Evolutionary conservation across 2,113 vertebrate genomes (phyloP).

Genomic region (Microcebus murinus): DNA sequence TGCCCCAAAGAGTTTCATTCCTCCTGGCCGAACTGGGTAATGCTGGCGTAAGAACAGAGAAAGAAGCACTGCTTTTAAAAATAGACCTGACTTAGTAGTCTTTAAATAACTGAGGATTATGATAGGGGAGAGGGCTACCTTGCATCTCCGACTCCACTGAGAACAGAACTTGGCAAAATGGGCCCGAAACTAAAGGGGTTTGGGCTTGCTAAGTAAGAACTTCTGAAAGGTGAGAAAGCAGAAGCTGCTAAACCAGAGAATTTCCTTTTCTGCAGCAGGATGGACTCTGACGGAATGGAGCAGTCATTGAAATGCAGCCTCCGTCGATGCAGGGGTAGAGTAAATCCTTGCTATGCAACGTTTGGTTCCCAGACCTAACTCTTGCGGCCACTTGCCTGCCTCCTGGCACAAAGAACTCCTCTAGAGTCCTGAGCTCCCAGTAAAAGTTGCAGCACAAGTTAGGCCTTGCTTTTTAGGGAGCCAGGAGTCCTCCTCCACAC

Average conservation of each 20-base stretch:
- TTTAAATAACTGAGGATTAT: slow-evolving; percentile 2
- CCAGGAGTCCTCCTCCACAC: not conserved
- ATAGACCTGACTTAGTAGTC: not conserved
- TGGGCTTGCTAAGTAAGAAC: not conserved
- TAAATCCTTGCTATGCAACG: not conserved
- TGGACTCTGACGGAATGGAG: not conserved
- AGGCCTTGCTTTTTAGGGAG: not conserved
- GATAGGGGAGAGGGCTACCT: not conserved
- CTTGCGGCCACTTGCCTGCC: not conserved
- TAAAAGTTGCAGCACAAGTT: not conserved
- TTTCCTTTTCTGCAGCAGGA: not conserved
- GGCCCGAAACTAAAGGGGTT: not conserved
- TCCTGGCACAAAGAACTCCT: not conserved
- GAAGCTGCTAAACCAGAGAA: not conserved
- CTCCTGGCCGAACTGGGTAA: not conserved
- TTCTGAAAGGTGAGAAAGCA: not conserved
- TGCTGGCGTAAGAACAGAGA: not conserved
- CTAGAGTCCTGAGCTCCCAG: not conserved
- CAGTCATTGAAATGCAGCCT: not conserved
- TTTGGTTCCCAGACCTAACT: not conserved
- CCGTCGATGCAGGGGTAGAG: not conserved
- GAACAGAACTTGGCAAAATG: not conserved
- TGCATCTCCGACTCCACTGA: not conserved
- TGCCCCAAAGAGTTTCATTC: not conserved
- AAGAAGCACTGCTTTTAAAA: not conserved